Evolutionary conservation across 1,140 invertebrate genomes (phyloP).

Genomic region (Harlomillsia oculata): DNA sequence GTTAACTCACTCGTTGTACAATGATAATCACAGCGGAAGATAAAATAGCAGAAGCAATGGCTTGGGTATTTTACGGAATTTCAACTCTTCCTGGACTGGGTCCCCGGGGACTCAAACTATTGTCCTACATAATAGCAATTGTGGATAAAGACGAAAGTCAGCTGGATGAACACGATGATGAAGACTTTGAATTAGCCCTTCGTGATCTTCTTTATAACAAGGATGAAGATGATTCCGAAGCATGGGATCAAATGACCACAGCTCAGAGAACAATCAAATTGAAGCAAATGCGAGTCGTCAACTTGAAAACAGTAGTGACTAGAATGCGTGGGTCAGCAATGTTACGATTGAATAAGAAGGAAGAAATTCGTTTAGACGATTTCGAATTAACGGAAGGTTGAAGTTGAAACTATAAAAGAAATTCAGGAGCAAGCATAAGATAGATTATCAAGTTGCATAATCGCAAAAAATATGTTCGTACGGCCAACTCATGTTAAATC

Average conservation of each 20-base stretch:
- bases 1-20: too few relatives aligned
- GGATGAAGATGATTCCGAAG: not conserved
- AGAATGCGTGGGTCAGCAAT: slow-evolving; percentile 6
- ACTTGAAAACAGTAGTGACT: not conserved
- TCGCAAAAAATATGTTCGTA: too few relatives aligned
- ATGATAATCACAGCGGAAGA: slow-evolving; percentile 25
- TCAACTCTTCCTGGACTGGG: slow-evolving; percentile 6
- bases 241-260: not conserved
- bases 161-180: slow-evolving; percentile 2
- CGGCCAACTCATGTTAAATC: too few relatives aligned
- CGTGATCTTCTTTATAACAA: not conserved
- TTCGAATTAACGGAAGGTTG: too few relatives aligned
- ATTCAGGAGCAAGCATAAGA: too few relatives aligned
- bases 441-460: too few relatives aligned
- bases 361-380: too few relatives aligned
- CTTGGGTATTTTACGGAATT: slow-evolving; percentile 20
- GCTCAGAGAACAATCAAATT: not conserved
- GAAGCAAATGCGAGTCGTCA: not conserved
- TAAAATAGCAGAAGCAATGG: slow-evolving; percentile 4
- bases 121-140: not conserved
- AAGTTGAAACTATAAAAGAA: too few relatives aligned
- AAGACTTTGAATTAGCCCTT: slow-evolving; percentile 15
- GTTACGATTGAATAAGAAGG: too few relatives aligned
- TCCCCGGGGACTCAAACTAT: not conserved
- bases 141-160: not conserved